phyloP scores from a whole-genome alignment of 2,888 invertebrate species.

The Hipparchia semele region DNA sequence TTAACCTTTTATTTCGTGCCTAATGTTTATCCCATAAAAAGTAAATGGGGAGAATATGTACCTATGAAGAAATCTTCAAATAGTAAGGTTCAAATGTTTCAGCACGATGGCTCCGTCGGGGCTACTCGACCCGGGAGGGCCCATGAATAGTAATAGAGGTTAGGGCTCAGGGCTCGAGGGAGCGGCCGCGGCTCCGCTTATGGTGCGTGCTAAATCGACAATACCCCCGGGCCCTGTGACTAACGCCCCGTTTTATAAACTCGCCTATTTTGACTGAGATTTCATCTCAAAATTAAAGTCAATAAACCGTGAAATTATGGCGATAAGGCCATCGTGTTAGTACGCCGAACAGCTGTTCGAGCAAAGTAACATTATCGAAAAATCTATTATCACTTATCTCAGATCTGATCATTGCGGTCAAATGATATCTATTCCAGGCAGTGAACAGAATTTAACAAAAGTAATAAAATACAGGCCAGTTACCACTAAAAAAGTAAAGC shows the following conservation, averaged over 20 bases:
- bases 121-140: conserved; percentile 56
- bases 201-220: conserved; percentile 81
- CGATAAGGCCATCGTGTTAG: not conserved
- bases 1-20: not conserved
- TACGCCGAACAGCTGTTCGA: not conserved
- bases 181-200: conserved; percentile 67
- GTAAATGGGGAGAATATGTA: not conserved
- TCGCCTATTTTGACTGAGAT: conserved; percentile 60
- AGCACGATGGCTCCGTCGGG: conserved; percentile 42
- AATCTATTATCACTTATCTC: too few species aligned
- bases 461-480: too few species aligned
- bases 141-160: conserved; percentile 74
- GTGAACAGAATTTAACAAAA: too few species aligned
- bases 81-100: conserved; percentile 39
- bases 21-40: conserved; percentile 2
- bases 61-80: conserved; percentile 18
- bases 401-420: too few species aligned
- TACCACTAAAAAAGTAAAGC: too few species aligned
- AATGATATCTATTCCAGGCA: too few species aligned
- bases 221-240: conserved; percentile 65
- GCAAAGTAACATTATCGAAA: too few species aligned
- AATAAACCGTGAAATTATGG: conserved; percentile 24
- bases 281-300: conserved; percentile 37
- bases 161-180: conserved; percentile 63
- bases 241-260: conserved; percentile 68